Conservation (phyloP, 2,888 invertebrate genomes). For the Sinodicranocentrus sp. region DNA sequence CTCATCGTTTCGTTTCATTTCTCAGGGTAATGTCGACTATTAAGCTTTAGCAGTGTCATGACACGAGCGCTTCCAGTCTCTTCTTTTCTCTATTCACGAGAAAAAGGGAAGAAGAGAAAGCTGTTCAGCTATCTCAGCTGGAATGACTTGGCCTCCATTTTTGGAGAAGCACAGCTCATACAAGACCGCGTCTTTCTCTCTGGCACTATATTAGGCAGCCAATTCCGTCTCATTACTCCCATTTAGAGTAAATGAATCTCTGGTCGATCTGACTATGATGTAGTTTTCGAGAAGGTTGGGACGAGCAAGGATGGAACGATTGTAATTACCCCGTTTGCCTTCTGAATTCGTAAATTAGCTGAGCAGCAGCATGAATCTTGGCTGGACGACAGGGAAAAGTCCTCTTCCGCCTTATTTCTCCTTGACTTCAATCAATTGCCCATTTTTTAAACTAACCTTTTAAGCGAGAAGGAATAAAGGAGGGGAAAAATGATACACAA, state of each 20-base stretch:
- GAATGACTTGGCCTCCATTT: conserved; percentile 31
- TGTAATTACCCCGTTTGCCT: conserved; percentile 73
- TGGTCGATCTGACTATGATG: conserved; percentile 63
- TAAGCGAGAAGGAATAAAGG: neutral
- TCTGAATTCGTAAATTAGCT: conserved; percentile 75
- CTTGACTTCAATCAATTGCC: conserved; percentile 62
- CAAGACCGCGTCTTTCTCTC: conserved; percentile 37
- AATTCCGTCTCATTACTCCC: conserved; percentile 76
- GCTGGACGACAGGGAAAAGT: conserved; percentile 61
- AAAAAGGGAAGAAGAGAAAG: conserved; percentile 1
- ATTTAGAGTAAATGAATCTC: conserved; percentile 72
- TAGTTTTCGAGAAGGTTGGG: conserved; percentile 40
- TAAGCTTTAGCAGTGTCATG: conserved; percentile 48
- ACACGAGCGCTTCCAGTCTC: conserved; percentile 17
- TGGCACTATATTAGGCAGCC: conserved; percentile 66
- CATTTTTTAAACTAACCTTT: conserved; percentile 38
- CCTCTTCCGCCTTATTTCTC: conserved; percentile 60
- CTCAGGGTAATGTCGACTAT: conserved; percentile 61
- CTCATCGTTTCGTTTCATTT: conserved; percentile 53
- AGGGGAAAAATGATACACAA: conserved; percentile 17
- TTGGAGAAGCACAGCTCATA: conserved; percentile 19
- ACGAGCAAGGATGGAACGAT: conserved; percentile 51
- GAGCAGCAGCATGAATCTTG: conserved; percentile 74
- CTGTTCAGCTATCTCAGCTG: neutral
- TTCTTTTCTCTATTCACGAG: conserved; percentile 13